Evolutionary conservation across 2,113 vertebrate species (phyloP), one percentile per base, ranked within the genome.

Genomic region (pig (Sus scrofa)): DNA sequence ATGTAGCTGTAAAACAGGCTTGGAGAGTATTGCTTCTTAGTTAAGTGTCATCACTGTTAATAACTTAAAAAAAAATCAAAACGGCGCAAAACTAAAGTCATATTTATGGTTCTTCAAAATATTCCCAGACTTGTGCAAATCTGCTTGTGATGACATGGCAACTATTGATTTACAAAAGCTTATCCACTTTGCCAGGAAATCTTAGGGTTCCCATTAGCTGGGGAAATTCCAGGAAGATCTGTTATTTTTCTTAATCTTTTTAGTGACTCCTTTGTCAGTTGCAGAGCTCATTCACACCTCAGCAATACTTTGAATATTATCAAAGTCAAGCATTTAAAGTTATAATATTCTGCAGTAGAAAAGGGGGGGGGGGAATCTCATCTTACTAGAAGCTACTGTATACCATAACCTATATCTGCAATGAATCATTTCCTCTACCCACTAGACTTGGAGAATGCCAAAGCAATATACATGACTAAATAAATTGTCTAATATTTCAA

Each of bases 251-350:
- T 83, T 44, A 44, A 75, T 71, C n/a, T 52, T 50, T 50, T 65
- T 3, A 71, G 8, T n/a, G 70, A 62, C 34, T 74, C 30, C 16
- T 37, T 3, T 78, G 14, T 90, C n/a, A 32, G 1, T 34, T 44
- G 6, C 4, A 88, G 16, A 89, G 32, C 32, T 89, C 78, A 75
- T 62, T 90, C 26, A 26, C 4, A 92, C 11, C 18, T 71, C 2
- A 24, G n/a, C 9, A 83, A 19, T 79, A 54, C 22, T 54, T 70
- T 44, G 9, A 79, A 75, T 39, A 86, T 58, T 26, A 62, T 87
- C n/a, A 67, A 95, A 92, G 52, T 63, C n/a, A 88, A 85, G 14
- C 56, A 78, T 71, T 91, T 89, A 60, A 89, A 26, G 83, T 89
- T 89, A 20, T 54, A 74, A 89, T 27, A 71, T 7, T 32, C 39